phyloP scores from a whole-genome alignment of 2,797 vertebrate species.

The Sebastes hubbsi region DNA sequence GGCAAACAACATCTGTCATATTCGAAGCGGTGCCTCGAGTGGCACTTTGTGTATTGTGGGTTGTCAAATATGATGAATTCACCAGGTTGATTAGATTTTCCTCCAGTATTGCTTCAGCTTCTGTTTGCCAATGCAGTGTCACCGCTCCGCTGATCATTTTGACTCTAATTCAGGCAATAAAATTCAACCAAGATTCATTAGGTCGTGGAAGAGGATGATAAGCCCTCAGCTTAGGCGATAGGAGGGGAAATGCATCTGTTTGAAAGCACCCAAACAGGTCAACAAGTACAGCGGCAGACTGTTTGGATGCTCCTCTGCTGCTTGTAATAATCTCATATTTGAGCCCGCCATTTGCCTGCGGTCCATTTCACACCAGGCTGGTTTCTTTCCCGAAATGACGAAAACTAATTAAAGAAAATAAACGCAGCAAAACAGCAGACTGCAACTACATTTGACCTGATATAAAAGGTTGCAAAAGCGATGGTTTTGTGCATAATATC shows the following conservation, averaged over 20 bases:
- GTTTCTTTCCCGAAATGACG: neutral
- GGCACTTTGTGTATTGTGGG: neutral
- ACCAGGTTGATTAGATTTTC: slow-evolving; percentile 44
- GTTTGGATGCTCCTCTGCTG: neutral
- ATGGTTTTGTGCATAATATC: neutral
- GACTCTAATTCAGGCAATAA: slow-evolving; percentile 38
- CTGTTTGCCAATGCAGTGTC: slow-evolving; percentile 24
- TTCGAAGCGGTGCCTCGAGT: slow-evolving; percentile 23
- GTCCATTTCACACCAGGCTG: neutral
- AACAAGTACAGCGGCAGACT: neutral
- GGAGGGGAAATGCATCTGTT: neutral
- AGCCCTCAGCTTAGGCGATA: neutral
- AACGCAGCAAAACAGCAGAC: neutral
- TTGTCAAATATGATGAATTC: slow-evolving; percentile 54
- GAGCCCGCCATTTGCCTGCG: neutral
- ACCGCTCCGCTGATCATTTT: slow-evolving; percentile 34
- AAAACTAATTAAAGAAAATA: neutral
- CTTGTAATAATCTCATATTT: slow-evolving; percentile 6
- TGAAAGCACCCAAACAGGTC: slow-evolving; percentile 12
- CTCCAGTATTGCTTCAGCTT: slow-evolving; percentile 18
- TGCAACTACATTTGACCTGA: neutral
- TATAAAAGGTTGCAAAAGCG: neutral
- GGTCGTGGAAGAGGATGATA: neutral
- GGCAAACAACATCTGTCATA: slow-evolving; percentile 37
- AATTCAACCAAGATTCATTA: slow-evolving; percentile 44